These are phyloP conservation scores for Pandion haliaetus DNA, from an alignment of 2,113 vertebrate genomes.

Conservation along the genomic window DNA sequence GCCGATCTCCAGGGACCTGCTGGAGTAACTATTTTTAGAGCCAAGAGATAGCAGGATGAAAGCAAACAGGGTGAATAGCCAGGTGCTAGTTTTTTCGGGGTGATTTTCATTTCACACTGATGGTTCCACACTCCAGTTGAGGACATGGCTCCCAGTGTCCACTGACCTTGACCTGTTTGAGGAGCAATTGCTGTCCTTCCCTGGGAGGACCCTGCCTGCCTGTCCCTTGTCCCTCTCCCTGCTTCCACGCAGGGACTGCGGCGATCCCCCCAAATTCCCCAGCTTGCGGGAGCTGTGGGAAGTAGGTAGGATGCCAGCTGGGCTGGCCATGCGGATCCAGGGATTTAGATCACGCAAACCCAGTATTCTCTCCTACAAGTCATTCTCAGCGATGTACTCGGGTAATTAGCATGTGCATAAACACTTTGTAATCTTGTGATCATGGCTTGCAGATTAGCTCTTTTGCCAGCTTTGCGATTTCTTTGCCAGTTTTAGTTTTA, in stretches of 20 bases:
- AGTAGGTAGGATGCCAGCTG: background rate
- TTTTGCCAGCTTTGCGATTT: slow-evolving; percentile 70
- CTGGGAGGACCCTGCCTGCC: background rate
- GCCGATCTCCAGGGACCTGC: background rate
- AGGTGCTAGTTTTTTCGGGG: background rate
- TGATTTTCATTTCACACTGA: background rate
- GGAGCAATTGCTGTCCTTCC: background rate
- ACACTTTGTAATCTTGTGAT: slow-evolving; percentile 70
- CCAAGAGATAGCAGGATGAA: background rate
- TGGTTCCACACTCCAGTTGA: background rate
- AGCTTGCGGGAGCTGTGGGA: background rate
- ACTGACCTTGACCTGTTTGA: background rate
- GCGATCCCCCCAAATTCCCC: background rate
- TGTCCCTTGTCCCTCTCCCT: background rate
- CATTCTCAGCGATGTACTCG: slow-evolving; percentile 33
- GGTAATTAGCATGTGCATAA: slow-evolving; percentile 69
- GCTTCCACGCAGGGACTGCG: accelerated
- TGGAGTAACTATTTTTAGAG: background rate
- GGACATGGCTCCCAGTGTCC: background rate
- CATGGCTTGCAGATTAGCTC: slow-evolving; percentile 66
- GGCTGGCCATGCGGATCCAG: background rate
- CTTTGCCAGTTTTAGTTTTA: slow-evolving; percentile 71
- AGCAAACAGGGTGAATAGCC: background rate
- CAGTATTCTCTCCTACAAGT: slow-evolving; percentile 9
- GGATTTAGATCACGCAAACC: background rate